Evolutionary conservation across 2,113 vertebrate genomes (phyloP).

Genomic region (Aythya baeri): DNA sequence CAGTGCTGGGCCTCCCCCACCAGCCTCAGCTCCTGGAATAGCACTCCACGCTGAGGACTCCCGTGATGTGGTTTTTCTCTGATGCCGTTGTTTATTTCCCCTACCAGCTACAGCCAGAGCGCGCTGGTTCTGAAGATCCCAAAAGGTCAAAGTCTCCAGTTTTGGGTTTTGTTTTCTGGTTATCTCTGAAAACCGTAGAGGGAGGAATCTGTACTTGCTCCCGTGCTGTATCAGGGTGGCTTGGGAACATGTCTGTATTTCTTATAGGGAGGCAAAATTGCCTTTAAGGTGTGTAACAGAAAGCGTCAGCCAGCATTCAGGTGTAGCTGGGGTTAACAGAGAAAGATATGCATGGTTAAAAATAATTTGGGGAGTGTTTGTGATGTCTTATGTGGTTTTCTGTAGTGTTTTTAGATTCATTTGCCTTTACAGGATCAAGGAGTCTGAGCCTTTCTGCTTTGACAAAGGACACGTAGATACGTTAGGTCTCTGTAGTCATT

Average conservation of each 20-base stretch:
- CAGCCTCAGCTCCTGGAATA: neutral
- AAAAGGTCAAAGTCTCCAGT: neutral
- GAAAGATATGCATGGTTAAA: neutral
- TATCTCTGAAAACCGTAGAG: neutral
- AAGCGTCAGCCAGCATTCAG: neutral
- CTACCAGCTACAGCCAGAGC: neutral
- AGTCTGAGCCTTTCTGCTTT: neutral
- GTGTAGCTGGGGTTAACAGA: neutral
- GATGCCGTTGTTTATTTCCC: neutral
- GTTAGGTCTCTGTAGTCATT: neutral
- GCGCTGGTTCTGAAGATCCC: neutral
- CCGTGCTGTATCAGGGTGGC: neutral
- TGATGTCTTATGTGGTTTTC: neutral
- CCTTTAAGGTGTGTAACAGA: neutral
- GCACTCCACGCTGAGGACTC: accelerated
- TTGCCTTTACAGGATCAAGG: neutral
- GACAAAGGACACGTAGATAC: neutral
- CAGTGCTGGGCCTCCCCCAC: accelerated
- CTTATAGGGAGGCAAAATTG: neutral
- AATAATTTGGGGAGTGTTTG: neutral
- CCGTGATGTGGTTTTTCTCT: neutral
- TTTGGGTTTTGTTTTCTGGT: neutral
- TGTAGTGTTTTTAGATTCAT: conserved; percentile 1
- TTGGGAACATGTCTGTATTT: neutral
- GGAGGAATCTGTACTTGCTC: neutral